These are phyloP conservation scores for Megaleporinus macrocephalus DNA, from an alignment of 2,113 vertebrate species.

Conservation along the genomic window DNA sequence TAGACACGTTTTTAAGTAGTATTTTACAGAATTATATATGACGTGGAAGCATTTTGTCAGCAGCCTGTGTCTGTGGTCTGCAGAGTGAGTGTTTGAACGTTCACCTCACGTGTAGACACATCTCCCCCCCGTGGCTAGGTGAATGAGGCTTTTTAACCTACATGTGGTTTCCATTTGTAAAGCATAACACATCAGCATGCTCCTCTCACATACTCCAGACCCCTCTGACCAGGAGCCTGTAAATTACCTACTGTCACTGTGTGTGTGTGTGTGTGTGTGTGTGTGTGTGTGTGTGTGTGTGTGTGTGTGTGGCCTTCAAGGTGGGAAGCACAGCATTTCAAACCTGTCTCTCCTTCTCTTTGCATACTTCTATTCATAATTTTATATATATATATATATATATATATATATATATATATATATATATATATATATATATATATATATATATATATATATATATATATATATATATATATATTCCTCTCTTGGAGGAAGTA, in stretches of 20 bases:
- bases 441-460: too few species aligned
- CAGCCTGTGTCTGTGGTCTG: constrained; percentile 41
- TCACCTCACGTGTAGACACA: constrained; percentile 47
- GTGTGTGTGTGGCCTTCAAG: constrained; percentile 49
- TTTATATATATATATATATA: too few species aligned
- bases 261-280: constrained; percentile 30
- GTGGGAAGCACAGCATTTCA: constrained; percentile 45
- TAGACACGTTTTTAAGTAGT: not conserved
- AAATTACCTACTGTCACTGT: constrained; percentile 57
- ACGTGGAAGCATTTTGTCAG: constrained; percentile 52
- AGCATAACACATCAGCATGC: constrained; percentile 85
- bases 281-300: constrained; percentile 43
- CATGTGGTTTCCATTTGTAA: constrained; percentile 92
- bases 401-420: too few species aligned
- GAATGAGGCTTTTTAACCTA: constrained; percentile 79
- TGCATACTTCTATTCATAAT: not conserved
- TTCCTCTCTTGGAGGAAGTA: not conserved
- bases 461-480: too few species aligned
- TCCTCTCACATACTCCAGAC: constrained; percentile 85
- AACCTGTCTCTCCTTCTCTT: not conserved
- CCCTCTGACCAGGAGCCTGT: constrained; percentile 80
- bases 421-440: too few species aligned
- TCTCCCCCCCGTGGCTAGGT: constrained; percentile 57
- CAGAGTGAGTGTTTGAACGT: constrained; percentile 35
- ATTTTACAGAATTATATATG: constrained; percentile 29